Base-by-base conservation (phyloP, 2,113 vertebrate species). In the Siphamia tubifer region DNA sequence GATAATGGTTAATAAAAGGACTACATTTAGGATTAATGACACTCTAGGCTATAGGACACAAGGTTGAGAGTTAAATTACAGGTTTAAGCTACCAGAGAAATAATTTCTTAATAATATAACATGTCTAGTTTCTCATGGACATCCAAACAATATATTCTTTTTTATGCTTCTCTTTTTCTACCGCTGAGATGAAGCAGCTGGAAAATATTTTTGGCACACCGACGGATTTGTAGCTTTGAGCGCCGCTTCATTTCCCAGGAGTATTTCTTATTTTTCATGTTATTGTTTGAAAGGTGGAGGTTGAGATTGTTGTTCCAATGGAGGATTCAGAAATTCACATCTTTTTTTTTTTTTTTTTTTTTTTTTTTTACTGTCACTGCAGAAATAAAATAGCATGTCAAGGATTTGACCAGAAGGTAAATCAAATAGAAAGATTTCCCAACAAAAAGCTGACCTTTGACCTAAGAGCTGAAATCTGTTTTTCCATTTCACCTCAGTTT, bases 371-470 rank as follows among this genome's bases (percentile, higher is more conserved):
- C 58, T 43, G 43, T 70, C 55, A 53, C 10, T 36, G 45, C 60
- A 48, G 60, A 54, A 20, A 34, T 43, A 31, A 45, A 31, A 21
- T 5, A 24, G 3, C 19, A 2, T 36, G 56, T 43, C 28, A 25
- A 45, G 40, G 21, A 62, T 55, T 39, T 21, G 24, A 54, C 28
- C n/a, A 25, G 51, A 42, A 54, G 15, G 45, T 27, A 45, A 42
- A 76, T 45, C 10, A 52, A 51, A 35, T 23, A 23, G 31, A 13
- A 35, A 11, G 51, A 52, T 42, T 69, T 67, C 56, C 24, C 12
- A 74, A 13, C 24, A 40, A 71, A 66, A 65, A 35, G 27, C 11
- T 21, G 17, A 7, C 20, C 54, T 69, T 55, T 45, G 39, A 70
- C 20, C 27, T 31, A 53, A 10, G 57, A 36, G 20, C 4, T 61